These are phyloP conservation scores for Parasteatoda tepidariorum DNA, from an alignment of 1,140 invertebrate genomes.

Conservation along the genomic window DNA sequence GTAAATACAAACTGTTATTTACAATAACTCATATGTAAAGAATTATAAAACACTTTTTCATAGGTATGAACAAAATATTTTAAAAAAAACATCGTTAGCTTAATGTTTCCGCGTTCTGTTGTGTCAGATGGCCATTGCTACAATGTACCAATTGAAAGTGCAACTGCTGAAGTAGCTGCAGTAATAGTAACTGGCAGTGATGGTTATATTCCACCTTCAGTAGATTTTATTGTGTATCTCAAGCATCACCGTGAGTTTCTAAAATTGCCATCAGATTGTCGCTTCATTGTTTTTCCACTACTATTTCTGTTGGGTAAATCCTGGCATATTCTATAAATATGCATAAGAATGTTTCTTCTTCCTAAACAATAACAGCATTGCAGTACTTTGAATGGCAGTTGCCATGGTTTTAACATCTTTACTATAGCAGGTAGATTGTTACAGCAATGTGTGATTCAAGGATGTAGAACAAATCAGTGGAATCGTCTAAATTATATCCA, in stretches of 20 bases:
- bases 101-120: too few relatives aligned
- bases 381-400: not conserved
- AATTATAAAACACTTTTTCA: too few relatives aligned
- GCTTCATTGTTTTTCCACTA: not conserved
- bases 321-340: not conserved
- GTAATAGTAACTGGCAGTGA: not conserved
- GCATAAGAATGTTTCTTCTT: too few relatives aligned
- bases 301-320: not conserved
- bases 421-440: constrained; percentile 57
- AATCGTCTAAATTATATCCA: constrained; percentile 25
- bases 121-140: too few relatives aligned
- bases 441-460: constrained; percentile 59
- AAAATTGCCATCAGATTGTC: not conserved
- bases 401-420: not conserved
- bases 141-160: not conserved
- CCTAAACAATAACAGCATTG: too few relatives aligned
- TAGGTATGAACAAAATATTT: too few relatives aligned
- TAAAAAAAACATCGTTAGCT: too few relatives aligned
- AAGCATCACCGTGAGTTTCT: not conserved
- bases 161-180: not conserved
- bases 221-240: not conserved
- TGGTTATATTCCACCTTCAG: not conserved
- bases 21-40: too few relatives aligned
- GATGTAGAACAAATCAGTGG: constrained; percentile 41
- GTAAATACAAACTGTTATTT: too few relatives aligned